Percentiles rank a stretch among this genome's conserved stretches.
Conservation (phyloP, 2,888 invertebrate genomes). For the Fissipunctia ypsillon region DNA sequence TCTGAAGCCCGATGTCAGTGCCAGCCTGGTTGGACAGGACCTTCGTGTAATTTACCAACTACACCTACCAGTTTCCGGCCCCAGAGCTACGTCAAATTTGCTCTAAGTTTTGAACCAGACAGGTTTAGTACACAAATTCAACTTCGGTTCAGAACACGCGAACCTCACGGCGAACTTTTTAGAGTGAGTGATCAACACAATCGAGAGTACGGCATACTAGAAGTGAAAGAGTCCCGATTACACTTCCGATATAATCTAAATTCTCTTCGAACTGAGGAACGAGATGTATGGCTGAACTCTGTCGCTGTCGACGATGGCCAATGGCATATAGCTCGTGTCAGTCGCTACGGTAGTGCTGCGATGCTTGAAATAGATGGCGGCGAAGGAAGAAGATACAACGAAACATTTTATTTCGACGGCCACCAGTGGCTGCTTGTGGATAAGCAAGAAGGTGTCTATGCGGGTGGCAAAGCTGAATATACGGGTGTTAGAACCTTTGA, state of each 20-base stretch:
- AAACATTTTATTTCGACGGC: slow-evolving; percentile 96
- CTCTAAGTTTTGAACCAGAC: slow-evolving; percentile 97
- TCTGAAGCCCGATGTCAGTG: slow-evolving; percentile 98
- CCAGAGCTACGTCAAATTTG: slow-evolving; percentile 99
- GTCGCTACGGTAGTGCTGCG: slow-evolving; percentile 97
- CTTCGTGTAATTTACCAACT: slow-evolving; percentile 95
- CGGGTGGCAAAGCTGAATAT: slow-evolving; percentile 98
- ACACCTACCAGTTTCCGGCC: slow-evolving; percentile 97
- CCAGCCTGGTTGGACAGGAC: slow-evolving; percentile 98
- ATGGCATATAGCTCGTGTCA: slow-evolving; percentile 98
- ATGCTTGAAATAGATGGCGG: slow-evolving; percentile 98
- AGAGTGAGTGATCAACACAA: slow-evolving; percentile 98
- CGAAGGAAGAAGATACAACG: slow-evolving; percentile 97
- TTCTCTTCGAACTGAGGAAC: slow-evolving; percentile 96
- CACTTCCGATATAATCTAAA: slow-evolving; percentile 98
- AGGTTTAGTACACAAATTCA: slow-evolving; percentile 98
- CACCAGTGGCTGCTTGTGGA: slow-evolving; percentile 98
- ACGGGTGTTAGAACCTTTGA: slow-evolving; percentile 98
- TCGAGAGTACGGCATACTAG: slow-evolving; percentile 97
- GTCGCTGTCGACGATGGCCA: slow-evolving; percentile 98
- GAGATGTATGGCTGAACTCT: slow-evolving; percentile 96
- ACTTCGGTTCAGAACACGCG: slow-evolving; percentile 97
- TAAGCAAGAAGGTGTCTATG: slow-evolving; percentile 98
- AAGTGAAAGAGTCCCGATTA: slow-evolving; percentile 97
- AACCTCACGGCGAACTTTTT: slow-evolving; percentile 98